phyloP scores from a whole-genome alignment of 2,888 invertebrate species.

The Campoletis raptor region DNA sequence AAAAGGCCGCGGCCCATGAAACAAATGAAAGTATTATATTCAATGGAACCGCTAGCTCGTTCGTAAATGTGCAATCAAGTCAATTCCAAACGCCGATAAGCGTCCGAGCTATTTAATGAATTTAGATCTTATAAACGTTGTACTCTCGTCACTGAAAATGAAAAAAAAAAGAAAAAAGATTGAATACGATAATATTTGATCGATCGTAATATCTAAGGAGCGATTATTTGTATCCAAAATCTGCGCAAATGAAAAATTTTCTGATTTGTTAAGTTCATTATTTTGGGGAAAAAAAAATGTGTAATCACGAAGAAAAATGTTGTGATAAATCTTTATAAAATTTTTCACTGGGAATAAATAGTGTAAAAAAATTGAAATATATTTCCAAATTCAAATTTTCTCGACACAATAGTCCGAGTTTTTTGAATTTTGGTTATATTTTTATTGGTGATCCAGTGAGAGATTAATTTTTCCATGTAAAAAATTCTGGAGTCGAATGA shows the following conservation, averaged over 20 bases:
- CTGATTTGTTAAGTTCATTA: background rate
- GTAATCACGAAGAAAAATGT: slow-evolving; percentile 13
- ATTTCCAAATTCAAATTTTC: background rate
- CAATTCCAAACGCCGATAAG: slow-evolving; percentile 46
- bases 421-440: background rate
- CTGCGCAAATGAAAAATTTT: slow-evolving; percentile 9
- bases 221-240: slow-evolving; percentile 14
- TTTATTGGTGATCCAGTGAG: background rate
- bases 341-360: slow-evolving; percentile 3
- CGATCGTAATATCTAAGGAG: slow-evolving; percentile 23
- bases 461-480: background rate
- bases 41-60: slow-evolving; percentile 24
- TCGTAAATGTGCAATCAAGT: slow-evolving; percentile 50
- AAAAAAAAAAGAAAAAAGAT: background rate
- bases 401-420: background rate
- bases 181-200: slow-evolving; percentile 43
- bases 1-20: slow-evolving; percentile 48
- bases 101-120: slow-evolving; percentile 43
- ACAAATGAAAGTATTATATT: slow-evolving; percentile 67
- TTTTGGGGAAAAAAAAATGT: background rate
- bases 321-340: slow-evolving; percentile 6
- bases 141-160: slow-evolving; percentile 50
- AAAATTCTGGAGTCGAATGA: background rate
- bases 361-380: background rate
- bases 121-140: slow-evolving; percentile 29